phyloP scores from a whole-genome alignment of 2,113 vertebrate genomes.

The Glaucidium brasilianum region DNA sequence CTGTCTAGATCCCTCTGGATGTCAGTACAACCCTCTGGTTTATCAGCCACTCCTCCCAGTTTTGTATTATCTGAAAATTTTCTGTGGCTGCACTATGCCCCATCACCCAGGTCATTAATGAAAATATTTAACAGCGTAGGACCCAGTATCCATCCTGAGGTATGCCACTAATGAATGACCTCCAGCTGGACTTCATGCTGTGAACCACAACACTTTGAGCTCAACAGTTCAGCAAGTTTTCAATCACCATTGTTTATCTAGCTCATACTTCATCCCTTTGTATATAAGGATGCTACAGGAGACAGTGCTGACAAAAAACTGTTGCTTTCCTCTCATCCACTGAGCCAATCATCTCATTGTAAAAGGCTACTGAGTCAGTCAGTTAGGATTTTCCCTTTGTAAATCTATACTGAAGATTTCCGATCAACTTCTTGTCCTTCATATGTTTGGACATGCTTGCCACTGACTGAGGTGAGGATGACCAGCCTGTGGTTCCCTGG shows the following conservation, averaged over 20 bases:
- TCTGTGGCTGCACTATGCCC: background rate
- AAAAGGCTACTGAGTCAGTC: background rate
- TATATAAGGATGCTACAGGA: background rate
- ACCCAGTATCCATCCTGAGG: background rate
- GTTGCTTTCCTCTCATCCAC: background rate
- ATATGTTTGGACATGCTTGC: background rate
- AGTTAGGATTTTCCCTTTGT: background rate
- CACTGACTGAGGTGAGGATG: background rate
- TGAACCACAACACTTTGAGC: background rate
- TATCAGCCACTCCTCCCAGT: background rate
- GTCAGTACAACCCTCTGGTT: background rate
- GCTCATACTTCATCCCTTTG: background rate
- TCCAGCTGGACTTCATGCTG: background rate
- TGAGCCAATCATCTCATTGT: background rate
- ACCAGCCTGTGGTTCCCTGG: rapidly evolving
- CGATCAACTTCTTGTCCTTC: background rate
- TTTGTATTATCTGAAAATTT: background rate
- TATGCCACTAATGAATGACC: background rate
- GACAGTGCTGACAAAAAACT: background rate
- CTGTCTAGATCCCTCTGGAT: background rate
- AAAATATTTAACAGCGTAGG: background rate
- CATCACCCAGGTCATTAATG: background rate
- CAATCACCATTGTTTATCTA: background rate
- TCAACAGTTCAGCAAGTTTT: background rate
- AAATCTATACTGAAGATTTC: background rate